Evolutionary conservation across 2,113 vertebrate genomes (phyloP).

Genomic region (Columba janthina): DNA sequence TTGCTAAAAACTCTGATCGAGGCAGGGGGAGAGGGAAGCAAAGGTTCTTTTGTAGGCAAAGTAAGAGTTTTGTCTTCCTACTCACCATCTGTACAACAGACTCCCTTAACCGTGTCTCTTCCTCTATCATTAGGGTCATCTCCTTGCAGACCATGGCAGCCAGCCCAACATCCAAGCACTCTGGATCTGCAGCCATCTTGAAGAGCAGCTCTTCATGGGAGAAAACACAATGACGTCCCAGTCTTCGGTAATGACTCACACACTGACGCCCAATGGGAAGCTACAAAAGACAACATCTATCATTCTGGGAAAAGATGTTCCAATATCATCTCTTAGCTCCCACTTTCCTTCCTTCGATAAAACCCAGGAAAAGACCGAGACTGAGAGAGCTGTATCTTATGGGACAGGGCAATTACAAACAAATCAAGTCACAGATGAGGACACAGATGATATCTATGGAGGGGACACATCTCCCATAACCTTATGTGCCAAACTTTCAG

Average conservation of each 20-base stretch:
- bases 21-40: not conserved
- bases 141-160: constrained; percentile 93
- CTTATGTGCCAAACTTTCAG: not conserved
- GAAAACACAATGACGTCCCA: constrained; percentile 95
- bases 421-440: not conserved
- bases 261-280: constrained; percentile 95
- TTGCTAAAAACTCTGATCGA: not conserved
- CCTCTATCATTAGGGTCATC: constrained; percentile 90
- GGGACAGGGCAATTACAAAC: not conserved
- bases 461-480: not conserved
- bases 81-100: constrained; percentile 87
- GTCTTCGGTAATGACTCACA: constrained; percentile 91
- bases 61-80: not conserved
- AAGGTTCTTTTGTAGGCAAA: not conserved
- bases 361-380: not conserved
- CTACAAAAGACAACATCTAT: not conserved
- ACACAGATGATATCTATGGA: not conserved
- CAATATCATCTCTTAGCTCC: not conserved
- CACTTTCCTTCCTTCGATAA: not conserved
- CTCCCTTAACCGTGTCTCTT: constrained; percentile 88
- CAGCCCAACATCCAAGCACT: constrained; percentile 94
- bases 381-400: not conserved
- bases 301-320: not conserved
- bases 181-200: constrained; percentile 97
- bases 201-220: constrained; percentile 97